phyloP scores from a whole-genome alignment of 1,140 invertebrate genomes.

The Aphelinus certus region DNA sequence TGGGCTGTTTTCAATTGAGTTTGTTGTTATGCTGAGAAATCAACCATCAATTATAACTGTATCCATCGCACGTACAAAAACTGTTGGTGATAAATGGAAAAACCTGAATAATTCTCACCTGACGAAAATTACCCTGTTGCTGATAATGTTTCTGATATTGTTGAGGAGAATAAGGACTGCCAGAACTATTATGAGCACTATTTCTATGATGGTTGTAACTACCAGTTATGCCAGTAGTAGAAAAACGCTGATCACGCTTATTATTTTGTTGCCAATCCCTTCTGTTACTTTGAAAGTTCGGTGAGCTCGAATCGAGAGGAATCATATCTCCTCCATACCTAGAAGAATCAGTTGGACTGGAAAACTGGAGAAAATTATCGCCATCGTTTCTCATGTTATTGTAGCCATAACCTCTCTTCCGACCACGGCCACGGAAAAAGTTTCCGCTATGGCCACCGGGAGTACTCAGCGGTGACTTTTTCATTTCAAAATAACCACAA shows the following conservation, averaged over 20 bases:
- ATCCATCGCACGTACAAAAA: too few relatives aligned
- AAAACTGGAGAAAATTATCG: conserved; percentile 3
- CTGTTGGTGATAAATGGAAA: neutral
- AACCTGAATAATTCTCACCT: neutral
- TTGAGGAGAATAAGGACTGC: neutral
- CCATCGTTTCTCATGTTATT: conserved; percentile 7
- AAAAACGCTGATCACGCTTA: neutral
- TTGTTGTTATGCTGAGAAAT: too few relatives aligned
- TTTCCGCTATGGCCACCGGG: neutral
- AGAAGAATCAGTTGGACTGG: neutral
- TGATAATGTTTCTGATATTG: conserved; percentile 14
- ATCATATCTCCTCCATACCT: neutral
- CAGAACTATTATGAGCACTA: conserved; percentile 14
- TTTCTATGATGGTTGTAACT: conserved; percentile 10
- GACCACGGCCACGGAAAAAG: conserved; percentile 1
- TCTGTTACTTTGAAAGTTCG: conserved; percentile 5
- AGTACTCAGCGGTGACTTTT: conserved; percentile 21
- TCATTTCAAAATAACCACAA: neutral
- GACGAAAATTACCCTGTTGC: neutral
- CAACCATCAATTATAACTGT: too few relatives aligned
- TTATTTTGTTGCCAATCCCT: neutral
- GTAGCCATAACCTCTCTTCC: conserved; percentile 18
- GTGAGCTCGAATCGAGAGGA: conserved; percentile 13
- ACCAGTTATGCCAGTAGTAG: neutral
- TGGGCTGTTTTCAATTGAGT: too few relatives aligned